Percentiles rank a stretch among this genome's conserved stretches.
These are phyloP conservation scores for Eupelmus urozonus DNA, from an alignment of 2,888 invertebrate species.

Conservation along the genomic window DNA sequence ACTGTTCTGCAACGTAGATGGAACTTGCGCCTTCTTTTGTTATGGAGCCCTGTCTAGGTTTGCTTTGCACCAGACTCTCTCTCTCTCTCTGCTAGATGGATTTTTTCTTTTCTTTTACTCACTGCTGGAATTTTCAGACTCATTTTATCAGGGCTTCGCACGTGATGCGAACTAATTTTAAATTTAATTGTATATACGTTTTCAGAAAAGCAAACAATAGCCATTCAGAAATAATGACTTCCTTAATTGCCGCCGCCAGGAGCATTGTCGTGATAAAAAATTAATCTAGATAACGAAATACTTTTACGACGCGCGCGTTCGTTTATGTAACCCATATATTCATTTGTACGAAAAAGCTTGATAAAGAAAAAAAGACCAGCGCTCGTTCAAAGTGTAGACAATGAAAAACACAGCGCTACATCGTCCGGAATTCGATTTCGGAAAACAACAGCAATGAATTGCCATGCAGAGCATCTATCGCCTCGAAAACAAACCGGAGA, in stretches of 20 bases:
- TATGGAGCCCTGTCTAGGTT: too few relatives aligned
- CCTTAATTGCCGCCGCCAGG: not conserved
- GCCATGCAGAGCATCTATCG: not conserved
- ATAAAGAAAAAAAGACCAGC: too few relatives aligned
- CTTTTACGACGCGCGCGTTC: not conserved
- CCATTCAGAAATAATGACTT: slow-evolving; percentile 1
- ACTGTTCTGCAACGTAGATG: not conserved
- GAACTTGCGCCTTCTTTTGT: too few relatives aligned
- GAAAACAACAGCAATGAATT: not conserved
- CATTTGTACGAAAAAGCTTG: not conserved
- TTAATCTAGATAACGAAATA: not conserved
- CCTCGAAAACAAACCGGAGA: not conserved
- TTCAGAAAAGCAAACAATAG: not conserved
- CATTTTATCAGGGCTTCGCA: too few relatives aligned
- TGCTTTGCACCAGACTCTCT: too few relatives aligned
- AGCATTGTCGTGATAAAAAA: not conserved
- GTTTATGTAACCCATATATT: not conserved
- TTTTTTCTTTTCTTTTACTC: too few relatives aligned
- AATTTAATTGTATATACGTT: slow-evolving; percentile 1
- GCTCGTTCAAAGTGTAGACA: too few relatives aligned
- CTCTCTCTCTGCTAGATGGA: too few relatives aligned
- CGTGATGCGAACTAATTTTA: too few relatives aligned
- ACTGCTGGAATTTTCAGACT: too few relatives aligned
- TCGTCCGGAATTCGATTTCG: too few relatives aligned
- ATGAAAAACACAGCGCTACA: too few relatives aligned